These are phyloP conservation scores for Eolophus roseicapilla DNA, from an alignment of 2,113 vertebrate species.

Conservation along the genomic window DNA sequence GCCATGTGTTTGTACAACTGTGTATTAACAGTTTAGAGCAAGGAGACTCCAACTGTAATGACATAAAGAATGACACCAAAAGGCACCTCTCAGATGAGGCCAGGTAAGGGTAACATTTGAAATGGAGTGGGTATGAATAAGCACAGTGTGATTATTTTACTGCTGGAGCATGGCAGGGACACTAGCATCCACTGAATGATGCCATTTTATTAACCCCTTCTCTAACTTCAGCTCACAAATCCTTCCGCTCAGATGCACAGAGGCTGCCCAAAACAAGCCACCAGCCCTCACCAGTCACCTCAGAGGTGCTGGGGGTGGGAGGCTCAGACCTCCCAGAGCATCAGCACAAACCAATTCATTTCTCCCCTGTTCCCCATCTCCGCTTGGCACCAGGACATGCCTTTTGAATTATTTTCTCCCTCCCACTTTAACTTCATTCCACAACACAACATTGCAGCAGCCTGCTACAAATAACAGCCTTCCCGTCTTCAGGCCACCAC, in stretches of 20 bases:
- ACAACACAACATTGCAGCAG: background rate
- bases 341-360: background rate
- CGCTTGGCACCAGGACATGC: background rate
- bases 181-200: background rate
- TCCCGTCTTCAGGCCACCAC: background rate
- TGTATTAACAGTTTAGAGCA: background rate
- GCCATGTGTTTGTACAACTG: fast-evolving
- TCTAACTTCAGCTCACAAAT: background rate
- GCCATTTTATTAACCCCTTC: background rate
- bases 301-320: fast-evolving
- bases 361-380: background rate
- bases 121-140: fast-evolving
- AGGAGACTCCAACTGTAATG: background rate
- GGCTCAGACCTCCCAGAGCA: background rate
- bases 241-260: too few species aligned
- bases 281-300: background rate
- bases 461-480: background rate
- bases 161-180: background rate
- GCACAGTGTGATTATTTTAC: fast-evolving
- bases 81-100: background rate
- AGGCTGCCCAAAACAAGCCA: background rate
- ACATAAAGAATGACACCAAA: background rate
- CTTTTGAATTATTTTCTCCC: background rate
- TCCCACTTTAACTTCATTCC: background rate
- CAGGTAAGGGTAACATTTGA: background rate